Conservation (phyloP, 2,888 invertebrate species). For the Drosophila recens region DNA sequence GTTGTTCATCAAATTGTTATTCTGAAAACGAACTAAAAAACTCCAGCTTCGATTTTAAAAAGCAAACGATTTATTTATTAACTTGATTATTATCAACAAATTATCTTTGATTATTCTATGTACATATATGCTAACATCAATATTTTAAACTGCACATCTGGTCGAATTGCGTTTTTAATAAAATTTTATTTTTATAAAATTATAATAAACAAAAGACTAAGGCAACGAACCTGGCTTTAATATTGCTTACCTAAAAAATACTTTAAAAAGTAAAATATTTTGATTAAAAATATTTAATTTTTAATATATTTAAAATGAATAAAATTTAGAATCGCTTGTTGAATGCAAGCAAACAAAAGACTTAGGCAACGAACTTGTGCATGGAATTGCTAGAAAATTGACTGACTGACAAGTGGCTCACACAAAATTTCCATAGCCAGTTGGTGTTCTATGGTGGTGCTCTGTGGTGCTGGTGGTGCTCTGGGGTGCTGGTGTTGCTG, state of each 20-base stretch:
- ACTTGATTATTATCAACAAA: too few species aligned
- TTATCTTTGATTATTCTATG: too few species aligned
- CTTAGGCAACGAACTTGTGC: constrained; percentile 61
- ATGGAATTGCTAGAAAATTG: constrained; percentile 29
- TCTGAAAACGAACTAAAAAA: too few species aligned
- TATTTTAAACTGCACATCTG: too few species aligned
- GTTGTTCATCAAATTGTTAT: too few species aligned
- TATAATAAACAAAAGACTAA: constrained; percentile 54
- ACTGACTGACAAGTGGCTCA: constrained; percentile 36
- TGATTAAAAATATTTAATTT: background rate
- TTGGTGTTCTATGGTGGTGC: constrained; percentile 17
- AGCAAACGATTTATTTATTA: too few species aligned
- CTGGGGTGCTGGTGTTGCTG: constrained; percentile 22
- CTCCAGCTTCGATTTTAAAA: too few species aligned
- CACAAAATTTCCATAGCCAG: constrained; percentile 66
- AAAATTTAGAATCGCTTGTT: background rate
- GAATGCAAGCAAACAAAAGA: constrained; percentile 47
- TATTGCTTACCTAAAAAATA: background rate
- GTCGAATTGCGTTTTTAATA: too few species aligned
- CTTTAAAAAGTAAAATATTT: too few species aligned
- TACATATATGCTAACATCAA: too few species aligned
- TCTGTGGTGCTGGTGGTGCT: constrained; percentile 18
- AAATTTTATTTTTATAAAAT: too few species aligned
- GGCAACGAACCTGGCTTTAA: constrained; percentile 54
- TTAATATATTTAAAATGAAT: background rate